Evolutionary conservation across 2,888 invertebrate genomes (phyloP), one percentile per base, ranked within the genome.

Genomic region (Macrosoma leucophasiata): DNA sequence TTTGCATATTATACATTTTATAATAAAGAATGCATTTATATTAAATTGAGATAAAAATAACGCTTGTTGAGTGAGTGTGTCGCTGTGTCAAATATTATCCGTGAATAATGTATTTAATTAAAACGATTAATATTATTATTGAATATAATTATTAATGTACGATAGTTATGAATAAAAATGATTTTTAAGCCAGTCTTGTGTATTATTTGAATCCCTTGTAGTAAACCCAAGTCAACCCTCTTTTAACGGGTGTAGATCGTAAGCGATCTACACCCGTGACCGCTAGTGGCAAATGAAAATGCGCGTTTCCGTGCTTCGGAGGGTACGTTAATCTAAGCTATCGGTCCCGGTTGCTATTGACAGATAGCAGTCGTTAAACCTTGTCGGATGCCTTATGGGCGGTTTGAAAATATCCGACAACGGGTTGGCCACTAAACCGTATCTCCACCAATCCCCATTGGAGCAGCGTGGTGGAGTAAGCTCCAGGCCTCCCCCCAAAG

Each of bases 161-260:
- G 62, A 81, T 81, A 81, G 81, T 78, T 78, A 81, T 70, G 65
- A 79, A 75, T 81, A 79, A 77, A 72, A 73, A 64, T 73, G 79
- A 78, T 81, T 81, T 81, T 79, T 81, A 81, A 79, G 74, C 74
- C 69, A 75, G 65, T 55, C 8, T 28, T 44, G 38, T 47, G 23
- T 43, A 43, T 55, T 50, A 58, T 45, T 50, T 57, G 47, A 43
- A 9, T 21, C 3, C n/a, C 4, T 29, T 14, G 13, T 13, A 25
- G 24, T 25, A 14, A 13, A 8, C 13, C 13, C 8, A 5, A 4
- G 3, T 21, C 29, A 29, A 29, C 21, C 10, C 8, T 29, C 17
- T 21, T 29, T n/a, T n/a, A n/a, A n/a, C n/a, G n/a, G n/a, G n/a
- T n/a, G n/a, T n/a, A n/a, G n/a, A n/a, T 14, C 13, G 22, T 15